These are phyloP conservation scores for Paragorgia papillata DNA, from an alignment of 92 coral and sea anemone genomes.

Conservation along the genomic window DNA sequence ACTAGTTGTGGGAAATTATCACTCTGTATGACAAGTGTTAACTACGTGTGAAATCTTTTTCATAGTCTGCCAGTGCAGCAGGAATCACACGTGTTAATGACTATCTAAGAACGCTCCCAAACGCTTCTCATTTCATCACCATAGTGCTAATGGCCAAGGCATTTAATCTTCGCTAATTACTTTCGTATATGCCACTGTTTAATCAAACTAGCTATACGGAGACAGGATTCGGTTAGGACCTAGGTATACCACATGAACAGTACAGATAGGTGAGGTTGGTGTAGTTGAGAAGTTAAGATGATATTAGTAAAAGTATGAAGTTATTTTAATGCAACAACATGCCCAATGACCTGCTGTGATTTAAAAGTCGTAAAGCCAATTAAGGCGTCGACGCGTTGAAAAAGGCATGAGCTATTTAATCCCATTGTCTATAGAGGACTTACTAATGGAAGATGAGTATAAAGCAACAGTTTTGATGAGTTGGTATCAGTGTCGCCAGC, in stretches of 20 bases:
- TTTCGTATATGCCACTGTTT: no score
- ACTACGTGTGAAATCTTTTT: neutral
- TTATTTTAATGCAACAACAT: neutral
- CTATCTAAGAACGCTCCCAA: neutral
- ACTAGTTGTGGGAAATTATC: neutral
- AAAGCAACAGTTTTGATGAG: constrained; percentile 13
- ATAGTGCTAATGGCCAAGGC: no score
- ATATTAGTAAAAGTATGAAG: neutral
- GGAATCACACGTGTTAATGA: neutral
- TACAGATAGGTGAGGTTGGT: neutral
- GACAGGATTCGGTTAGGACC: neutral
- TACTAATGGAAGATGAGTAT: neutral
- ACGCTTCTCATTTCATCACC: neutral
- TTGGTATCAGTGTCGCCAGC: neutral
- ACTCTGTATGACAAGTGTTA: neutral
- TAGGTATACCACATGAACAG: neutral
- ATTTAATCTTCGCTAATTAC: no score
- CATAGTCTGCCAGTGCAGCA: neutral
- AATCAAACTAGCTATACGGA: neutral
- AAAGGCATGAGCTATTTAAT: constrained; percentile 15
- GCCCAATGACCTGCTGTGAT: neutral
- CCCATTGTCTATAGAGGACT: constrained; percentile 22
- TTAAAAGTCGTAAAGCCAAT: neutral
- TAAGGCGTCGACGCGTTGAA: constrained; percentile 8
- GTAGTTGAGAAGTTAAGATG: no score